Base-by-base conservation (phyloP, 2,113 vertebrate genomes). In the Panthera leo region DNA sequence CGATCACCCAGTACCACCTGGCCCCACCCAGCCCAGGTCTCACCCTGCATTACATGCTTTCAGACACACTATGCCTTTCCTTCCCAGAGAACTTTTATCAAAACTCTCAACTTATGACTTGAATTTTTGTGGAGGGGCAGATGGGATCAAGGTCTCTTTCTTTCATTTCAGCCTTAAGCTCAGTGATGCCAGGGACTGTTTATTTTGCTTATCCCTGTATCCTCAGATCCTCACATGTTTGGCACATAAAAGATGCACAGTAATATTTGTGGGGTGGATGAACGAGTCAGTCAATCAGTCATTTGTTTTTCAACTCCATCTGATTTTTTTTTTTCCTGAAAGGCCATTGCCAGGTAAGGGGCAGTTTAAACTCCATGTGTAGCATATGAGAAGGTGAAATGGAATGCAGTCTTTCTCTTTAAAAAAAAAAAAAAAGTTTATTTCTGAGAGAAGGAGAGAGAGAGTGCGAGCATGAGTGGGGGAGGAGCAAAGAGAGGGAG, bases 41-140 rank as follows among this genome's bases (percentile, higher is more conserved):
- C 45, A 8, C 5, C 23, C n/a, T 48, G 18, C 1, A 31, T 3
- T 11, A 3, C 14, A 1, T 15, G 51, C 25, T 83, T 29, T 4
- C 5, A n/a, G 39, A 80, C 78, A 58, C 1, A 4, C 34, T 16
- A 0, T 19, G 21, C 11, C 36, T 63, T 48, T 58, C 42, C 34
- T 85, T 67, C 83, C 61, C 65, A 2, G 21, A 11, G 89, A 82
- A 68, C 25, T 53, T 36, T n/a, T 61, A 25, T 39, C 65, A 85
- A 36, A 51, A 10, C 42, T 42, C n/a, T 51, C 19, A 82, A 58
- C 25, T 18, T 45, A 19, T 14, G 31, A 91, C 68, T 36, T 80
- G 53, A 67, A 45, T 73, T 93, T 88, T 25, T 87, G 51, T 45
- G 42, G 63, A 71, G 31, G 42, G 7, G 0, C 23, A n/a, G 11